These are phyloP conservation scores for Bolborhynchus lineola DNA, from an alignment of 2,113 vertebrate genomes.

Conservation along the genomic window DNA sequence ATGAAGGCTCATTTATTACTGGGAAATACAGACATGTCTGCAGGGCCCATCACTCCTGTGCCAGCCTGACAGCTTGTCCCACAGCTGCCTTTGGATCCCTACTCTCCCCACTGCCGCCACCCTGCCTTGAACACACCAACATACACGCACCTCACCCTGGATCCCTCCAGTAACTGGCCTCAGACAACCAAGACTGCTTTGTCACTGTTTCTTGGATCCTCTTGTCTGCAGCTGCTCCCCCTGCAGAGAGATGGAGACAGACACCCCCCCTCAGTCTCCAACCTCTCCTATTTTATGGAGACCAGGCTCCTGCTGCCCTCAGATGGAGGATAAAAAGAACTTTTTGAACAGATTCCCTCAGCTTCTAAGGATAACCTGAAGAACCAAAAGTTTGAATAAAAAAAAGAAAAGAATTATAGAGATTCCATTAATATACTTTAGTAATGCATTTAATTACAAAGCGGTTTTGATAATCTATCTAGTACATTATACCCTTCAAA, in stretches of 20 bases:
- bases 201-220: not conserved
- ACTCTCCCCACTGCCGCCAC: not conserved
- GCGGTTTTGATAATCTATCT: not conserved
- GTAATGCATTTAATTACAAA: not conserved
- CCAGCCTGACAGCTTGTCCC: not conserved
- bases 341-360: not conserved
- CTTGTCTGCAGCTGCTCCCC: not conserved
- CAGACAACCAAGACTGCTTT: not conserved
- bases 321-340: not conserved
- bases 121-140: too few relatives aligned
- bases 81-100: not conserved
- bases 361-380: not conserved
- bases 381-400: not conserved
- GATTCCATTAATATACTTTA: not conserved
- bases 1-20: fast-evolving
- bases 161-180: not conserved
- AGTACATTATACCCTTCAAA: not conserved
- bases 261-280: not conserved
- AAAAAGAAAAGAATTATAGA: not conserved
- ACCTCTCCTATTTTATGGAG: not conserved
- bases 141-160: fast-evolving
- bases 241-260: not conserved
- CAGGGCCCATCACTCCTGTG: fast-evolving
- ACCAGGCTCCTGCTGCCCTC: not conserved
- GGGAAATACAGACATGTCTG: fast-evolving